Conservation (phyloP, 1,140 invertebrate species). For the Bicyclus anynana region DNA sequence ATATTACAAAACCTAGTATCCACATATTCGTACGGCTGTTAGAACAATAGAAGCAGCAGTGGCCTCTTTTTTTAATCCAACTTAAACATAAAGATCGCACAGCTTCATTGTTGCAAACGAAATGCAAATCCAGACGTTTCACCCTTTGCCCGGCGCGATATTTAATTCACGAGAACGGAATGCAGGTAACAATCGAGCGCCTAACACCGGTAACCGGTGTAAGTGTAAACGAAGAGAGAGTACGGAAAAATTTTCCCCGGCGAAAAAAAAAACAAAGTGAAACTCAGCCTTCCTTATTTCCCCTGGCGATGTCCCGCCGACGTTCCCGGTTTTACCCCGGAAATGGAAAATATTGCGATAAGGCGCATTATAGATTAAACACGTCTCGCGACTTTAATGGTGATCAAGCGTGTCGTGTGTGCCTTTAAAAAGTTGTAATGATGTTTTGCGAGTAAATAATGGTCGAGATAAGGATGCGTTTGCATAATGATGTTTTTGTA, state of each 20-base stretch:
- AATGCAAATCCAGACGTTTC: constrained; percentile 71
- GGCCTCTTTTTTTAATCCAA: constrained; percentile 32
- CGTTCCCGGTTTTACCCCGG: constrained; percentile 58
- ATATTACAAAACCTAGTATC: background rate
- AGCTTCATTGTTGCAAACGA: constrained; percentile 59
- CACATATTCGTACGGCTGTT: background rate
- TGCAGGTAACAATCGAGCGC: constrained; percentile 66
- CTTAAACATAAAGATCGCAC: constrained; percentile 54
- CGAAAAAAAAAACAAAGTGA: constrained; percentile 70
- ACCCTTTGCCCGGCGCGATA: constrained; percentile 65
- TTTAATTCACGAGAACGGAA: constrained; percentile 68
- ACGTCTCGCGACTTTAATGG: constrained; percentile 55
- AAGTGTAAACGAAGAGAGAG: constrained; percentile 74
- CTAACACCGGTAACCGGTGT: constrained; percentile 66
- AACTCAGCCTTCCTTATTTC: constrained; percentile 75
- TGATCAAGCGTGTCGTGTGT: constrained; percentile 48
- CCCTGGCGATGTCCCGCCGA: constrained; percentile 66
- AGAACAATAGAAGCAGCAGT: background rate
- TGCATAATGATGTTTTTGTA: constrained; percentile 36
- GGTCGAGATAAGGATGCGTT: constrained; percentile 47
- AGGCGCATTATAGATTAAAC: constrained; percentile 76
- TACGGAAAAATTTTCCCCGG: constrained; percentile 60
- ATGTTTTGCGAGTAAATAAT: constrained; percentile 44
- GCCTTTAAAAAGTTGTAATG: constrained; percentile 50
- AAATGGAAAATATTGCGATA: constrained; percentile 77